These are phyloP conservation scores for Elgaria multicarinata DNA, from an alignment of 2,113 vertebrate species.

Conservation along the genomic window DNA sequence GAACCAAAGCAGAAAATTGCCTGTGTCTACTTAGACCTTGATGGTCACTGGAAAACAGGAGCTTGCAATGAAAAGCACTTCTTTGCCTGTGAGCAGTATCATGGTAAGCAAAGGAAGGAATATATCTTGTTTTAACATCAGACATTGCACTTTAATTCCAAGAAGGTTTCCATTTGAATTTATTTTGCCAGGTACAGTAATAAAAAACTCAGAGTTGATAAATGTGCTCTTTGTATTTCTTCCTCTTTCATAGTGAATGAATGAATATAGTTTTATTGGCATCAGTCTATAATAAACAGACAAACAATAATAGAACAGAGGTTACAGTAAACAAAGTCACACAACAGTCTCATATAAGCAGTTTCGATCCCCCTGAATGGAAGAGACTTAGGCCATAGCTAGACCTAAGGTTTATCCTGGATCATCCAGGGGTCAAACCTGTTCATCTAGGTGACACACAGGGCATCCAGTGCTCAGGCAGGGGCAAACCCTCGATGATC, in stretches of 20 bases:
- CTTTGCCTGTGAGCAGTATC: constrained; percentile 85
- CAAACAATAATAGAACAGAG: background rate
- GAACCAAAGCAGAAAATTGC: constrained; percentile 84
- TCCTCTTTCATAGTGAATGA: background rate
- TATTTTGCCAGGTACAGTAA: too few relatives aligned
- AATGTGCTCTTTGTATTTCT: background rate
- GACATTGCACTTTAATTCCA: background rate
- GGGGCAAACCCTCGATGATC: too few relatives aligned
- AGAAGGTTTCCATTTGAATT: background rate
- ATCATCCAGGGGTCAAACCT: too few relatives aligned
- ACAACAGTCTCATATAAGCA: background rate
- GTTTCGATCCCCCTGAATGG: background rate
- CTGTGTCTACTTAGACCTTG: constrained; percentile 87
- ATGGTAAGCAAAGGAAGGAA: constrained; percentile 73
- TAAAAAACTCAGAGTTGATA: background rate
- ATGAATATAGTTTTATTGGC: background rate
- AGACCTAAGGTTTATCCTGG: too few relatives aligned
- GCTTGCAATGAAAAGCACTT: constrained; percentile 78
- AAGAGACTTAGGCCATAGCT: too few relatives aligned
- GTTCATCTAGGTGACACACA: too few relatives aligned
- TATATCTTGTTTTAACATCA: background rate
- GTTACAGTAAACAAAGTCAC: background rate
- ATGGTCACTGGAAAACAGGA: constrained; percentile 86
- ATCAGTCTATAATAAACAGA: background rate
- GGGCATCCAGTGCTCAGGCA: too few relatives aligned